These are phyloP conservation scores for Carcinoscorpius rotundicauda DNA, from an alignment of 1,140 invertebrate species.

Conservation along the genomic window DNA sequence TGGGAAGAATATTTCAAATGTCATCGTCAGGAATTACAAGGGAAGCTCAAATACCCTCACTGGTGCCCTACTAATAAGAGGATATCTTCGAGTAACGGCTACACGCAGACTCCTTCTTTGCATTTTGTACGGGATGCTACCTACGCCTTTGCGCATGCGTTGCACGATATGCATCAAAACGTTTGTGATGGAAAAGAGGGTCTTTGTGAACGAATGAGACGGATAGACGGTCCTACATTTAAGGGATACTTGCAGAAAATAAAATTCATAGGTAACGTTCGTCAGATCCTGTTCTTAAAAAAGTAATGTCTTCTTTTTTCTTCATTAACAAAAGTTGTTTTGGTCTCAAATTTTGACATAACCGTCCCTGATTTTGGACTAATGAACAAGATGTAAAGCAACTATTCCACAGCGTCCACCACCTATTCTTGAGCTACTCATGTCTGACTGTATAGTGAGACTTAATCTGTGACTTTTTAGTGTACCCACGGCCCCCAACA, in stretches of 20 bases:
- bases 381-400: no score
- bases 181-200: conserved; percentile 32
- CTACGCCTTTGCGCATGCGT: conserved; percentile 42
- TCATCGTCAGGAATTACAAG: conserved; percentile 11
- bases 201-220: conserved; percentile 35
- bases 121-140: conserved; percentile 45
- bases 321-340: no score
- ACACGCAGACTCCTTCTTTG: conserved; percentile 37
- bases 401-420: no score
- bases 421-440: no score
- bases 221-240: conserved; percentile 33
- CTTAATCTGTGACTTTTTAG: no score
- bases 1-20: conserved; percentile 48
- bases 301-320: no score
- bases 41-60: conserved; percentile 12
- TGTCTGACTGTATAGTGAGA: no score
- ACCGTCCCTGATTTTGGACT: no score
- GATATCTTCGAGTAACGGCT: conserved; percentile 25
- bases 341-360: no score
- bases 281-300: no score
- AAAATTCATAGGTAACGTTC: conserved; percentile 38
- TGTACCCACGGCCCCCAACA: no score
- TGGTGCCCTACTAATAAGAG: conserved; percentile 16
- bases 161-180: conserved; percentile 36
- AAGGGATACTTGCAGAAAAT: conserved; percentile 38